Conservation (phyloP, 2,888 invertebrate genomes). For the Linnaemya tessellans region DNA sequence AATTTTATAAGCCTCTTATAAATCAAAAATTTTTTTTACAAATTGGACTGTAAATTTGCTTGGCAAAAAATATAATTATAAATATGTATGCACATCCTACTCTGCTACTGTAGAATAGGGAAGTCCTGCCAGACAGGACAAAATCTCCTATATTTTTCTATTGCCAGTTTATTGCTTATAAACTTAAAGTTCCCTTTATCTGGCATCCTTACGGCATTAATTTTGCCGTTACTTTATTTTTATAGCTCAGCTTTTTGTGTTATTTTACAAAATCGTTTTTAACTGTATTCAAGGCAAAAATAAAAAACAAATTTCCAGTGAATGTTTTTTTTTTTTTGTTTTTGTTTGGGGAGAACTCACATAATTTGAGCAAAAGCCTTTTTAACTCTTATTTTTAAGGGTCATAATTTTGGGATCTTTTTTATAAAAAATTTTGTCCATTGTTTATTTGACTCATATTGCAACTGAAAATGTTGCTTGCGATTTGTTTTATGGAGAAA, state of each 20-base stretch:
- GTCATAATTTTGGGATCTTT: conserved; percentile 33
- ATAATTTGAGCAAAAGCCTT: conserved; percentile 5
- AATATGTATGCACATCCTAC: too few relatives aligned
- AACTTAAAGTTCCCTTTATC: background rate
- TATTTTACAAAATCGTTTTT: background rate
- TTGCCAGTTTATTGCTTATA: background rate
- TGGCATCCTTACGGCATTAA: conserved; percentile 6
- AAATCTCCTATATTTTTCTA: too few relatives aligned
- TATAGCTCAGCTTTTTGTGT: background rate
- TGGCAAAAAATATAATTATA: too few relatives aligned
- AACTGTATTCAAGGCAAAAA: conserved; percentile 10
- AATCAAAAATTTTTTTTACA: too few relatives aligned
- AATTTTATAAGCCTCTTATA: too few relatives aligned
- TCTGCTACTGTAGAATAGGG: too few relatives aligned
- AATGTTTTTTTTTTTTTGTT: background rate
- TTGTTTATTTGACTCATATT: conserved; percentile 46
- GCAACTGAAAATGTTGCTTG: conserved; percentile 38
- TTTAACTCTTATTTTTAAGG: conserved; percentile 34
- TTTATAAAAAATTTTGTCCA: too few relatives aligned
- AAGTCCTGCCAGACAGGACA: too few relatives aligned
- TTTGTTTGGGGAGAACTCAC: background rate
- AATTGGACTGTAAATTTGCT: too few relatives aligned
- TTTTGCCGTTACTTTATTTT: conserved; percentile 37
- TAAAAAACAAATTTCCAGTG: conserved; percentile 15
- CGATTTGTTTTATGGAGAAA: conserved; percentile 5